Evolutionary conservation across 2,797 vertebrate genomes (phyloP).

Genomic region (Gobionotothen gibberifrons): DNA sequence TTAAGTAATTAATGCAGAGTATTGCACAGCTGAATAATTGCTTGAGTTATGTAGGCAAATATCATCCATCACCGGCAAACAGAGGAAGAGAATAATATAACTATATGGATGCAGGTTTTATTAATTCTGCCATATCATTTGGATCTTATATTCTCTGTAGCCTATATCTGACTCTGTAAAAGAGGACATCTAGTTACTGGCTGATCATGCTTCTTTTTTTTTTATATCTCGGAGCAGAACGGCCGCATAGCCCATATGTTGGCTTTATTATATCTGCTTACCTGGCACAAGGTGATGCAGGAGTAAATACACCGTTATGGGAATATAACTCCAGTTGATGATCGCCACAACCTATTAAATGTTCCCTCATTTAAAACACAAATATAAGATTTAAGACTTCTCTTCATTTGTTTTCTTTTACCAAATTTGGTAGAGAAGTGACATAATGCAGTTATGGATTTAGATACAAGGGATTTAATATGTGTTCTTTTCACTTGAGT

Average conservation of each 20-base stretch:
- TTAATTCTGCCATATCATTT: not conserved
- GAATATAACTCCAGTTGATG: constrained; percentile 21
- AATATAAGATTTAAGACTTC: not conserved
- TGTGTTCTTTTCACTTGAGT: not conserved
- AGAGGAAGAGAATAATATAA: not conserved
- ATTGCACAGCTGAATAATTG: no score
- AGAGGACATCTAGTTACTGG: not conserved
- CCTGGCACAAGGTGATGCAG: constrained; percentile 21
- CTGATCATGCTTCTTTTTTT: not conserved
- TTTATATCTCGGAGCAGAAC: not conserved
- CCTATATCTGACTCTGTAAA: constrained; percentile 19
- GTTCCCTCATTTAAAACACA: constrained; percentile 4
- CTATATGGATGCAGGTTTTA: not conserved
- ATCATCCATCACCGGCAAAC: not conserved
- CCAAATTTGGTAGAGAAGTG: not conserved
- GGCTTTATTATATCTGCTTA: constrained; percentile 33
- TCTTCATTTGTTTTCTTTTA: not conserved
- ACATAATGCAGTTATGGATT: not conserved
- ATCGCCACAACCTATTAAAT: constrained; percentile 2
- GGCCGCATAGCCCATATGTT: constrained; percentile 51
- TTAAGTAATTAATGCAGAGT: no score
- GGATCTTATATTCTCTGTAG: not conserved
- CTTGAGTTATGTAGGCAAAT: no score
- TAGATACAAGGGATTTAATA: not conserved
- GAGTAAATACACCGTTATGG: constrained; percentile 24